These are phyloP conservation scores for Melanargia galathea DNA, from an alignment of 2,888 invertebrate species.

Conservation along the genomic window DNA sequence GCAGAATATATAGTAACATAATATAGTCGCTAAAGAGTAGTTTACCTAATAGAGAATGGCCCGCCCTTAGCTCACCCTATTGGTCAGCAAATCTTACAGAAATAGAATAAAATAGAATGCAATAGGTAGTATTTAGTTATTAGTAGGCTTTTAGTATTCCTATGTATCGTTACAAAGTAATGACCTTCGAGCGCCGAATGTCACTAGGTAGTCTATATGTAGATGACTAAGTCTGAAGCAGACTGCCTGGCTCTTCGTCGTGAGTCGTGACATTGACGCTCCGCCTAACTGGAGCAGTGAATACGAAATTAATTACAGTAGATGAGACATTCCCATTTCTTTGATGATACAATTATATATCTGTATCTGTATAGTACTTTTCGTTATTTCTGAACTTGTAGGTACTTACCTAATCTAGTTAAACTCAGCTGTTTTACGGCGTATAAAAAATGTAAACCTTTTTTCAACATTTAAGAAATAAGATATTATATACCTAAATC, in stretches of 20 bases:
- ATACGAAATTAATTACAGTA: not conserved
- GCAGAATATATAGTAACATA: too few relatives aligned
- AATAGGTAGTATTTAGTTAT: too few relatives aligned
- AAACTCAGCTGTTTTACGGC: too few relatives aligned
- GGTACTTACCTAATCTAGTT: too few relatives aligned
- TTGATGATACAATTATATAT: not conserved
- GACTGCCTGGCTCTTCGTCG: conserved; percentile 4
- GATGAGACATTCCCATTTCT: not conserved
- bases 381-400: not conserved
- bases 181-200: not conserved
- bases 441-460: too few relatives aligned
- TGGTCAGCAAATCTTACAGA: too few relatives aligned
- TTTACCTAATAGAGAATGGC: too few relatives aligned
- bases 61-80: too few relatives aligned
- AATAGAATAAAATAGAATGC: too few relatives aligned
- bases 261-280: conserved; percentile 2
- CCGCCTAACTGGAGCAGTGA: not conserved
- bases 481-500: too few relatives aligned
- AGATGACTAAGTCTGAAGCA: conserved; percentile 3
- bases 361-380: not conserved
- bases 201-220: not conserved
- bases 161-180: not conserved
- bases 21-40: too few relatives aligned
- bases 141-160: not conserved
- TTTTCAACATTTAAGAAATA: too few relatives aligned